Evolutionary conservation across 2,797 vertebrate genomes (phyloP).

Genomic region (Malurus splendens): DNA sequence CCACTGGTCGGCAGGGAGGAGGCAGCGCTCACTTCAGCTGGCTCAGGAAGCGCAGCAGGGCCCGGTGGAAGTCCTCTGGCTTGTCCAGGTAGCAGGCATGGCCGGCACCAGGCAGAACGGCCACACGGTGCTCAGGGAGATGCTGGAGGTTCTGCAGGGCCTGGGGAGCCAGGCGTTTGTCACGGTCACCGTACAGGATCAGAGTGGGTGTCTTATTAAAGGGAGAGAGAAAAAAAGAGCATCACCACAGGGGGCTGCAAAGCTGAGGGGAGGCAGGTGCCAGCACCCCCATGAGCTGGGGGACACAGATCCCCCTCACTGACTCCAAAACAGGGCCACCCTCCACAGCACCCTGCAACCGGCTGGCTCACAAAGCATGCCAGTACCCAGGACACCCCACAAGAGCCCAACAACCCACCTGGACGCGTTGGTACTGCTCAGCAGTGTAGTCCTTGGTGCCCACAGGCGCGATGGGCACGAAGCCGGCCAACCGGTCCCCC

Average conservation of each 20-base stretch:
- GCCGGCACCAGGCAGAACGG: slow-evolving; percentile 77
- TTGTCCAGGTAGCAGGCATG: slow-evolving; percentile 95
- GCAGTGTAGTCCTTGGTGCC: slow-evolving; percentile 81
- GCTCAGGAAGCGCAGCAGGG: slow-evolving; percentile 82
- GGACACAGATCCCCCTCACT: not conserved
- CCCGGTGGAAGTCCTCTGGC: slow-evolving; percentile 85
- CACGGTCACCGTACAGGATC: slow-evolving; percentile 87
- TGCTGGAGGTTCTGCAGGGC: slow-evolving; percentile 88
- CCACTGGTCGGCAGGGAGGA: not conserved
- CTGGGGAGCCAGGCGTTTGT: slow-evolving; percentile 81
- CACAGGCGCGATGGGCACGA: slow-evolving; percentile 86
- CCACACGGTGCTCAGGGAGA: slow-evolving; percentile 80
- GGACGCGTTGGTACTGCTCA: slow-evolving; percentile 82
- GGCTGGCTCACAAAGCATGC: fast-evolving
- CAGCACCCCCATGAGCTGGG: fast-evolving
- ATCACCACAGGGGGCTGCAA: not conserved
- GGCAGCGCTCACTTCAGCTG: slow-evolving; percentile 55
- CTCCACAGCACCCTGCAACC: not conserved
- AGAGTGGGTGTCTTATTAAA: slow-evolving; percentile 68
- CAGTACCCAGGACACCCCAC: not conserved
- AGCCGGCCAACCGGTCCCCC: slow-evolving; percentile 78
- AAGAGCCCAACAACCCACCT: slow-evolving; percentile 64
- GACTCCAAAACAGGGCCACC: not conserved
- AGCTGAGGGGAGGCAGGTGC: not conserved
- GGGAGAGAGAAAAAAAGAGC: not conserved